These are phyloP conservation scores for Zaprionus ornatus DNA, from an alignment of 1,140 invertebrate species.

Conservation along the genomic window DNA sequence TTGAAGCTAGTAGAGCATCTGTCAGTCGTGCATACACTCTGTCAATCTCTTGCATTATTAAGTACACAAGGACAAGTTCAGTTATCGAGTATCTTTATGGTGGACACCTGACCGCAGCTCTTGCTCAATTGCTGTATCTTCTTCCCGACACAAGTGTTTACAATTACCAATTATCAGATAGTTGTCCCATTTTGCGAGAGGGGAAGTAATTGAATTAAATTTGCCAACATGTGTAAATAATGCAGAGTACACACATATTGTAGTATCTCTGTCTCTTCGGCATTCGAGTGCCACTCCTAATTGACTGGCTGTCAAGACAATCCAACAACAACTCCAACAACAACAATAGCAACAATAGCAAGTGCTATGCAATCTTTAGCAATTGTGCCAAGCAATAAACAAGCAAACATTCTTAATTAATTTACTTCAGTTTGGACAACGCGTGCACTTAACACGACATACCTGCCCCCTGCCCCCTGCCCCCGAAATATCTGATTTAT, in stretches of 20 bases:
- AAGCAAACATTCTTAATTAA: slow-evolving; percentile 26
- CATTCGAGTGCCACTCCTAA: slow-evolving; percentile 45
- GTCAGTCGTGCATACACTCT: background rate
- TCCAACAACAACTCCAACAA: slow-evolving; percentile 39
- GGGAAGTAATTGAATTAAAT: slow-evolving; percentile 55
- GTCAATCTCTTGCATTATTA: slow-evolving; percentile 24
- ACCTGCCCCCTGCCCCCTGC: too few relatives aligned
- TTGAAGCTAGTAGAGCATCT: background rate
- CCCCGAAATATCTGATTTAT: background rate
- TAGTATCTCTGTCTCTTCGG: slow-evolving; percentile 18
- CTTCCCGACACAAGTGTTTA: slow-evolving; percentile 40
- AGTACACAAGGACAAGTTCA: slow-evolving; percentile 16
- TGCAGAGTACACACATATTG: slow-evolving; percentile 20
- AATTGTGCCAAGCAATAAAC: slow-evolving; percentile 2
- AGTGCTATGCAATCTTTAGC: background rate
- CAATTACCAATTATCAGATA: slow-evolving; percentile 75
- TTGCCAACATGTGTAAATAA: slow-evolving; percentile 64
- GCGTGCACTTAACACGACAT: background rate
- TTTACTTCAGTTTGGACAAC: slow-evolving; percentile 8
- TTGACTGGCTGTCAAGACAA: slow-evolving; percentile 47
- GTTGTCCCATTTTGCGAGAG: slow-evolving; percentile 29
- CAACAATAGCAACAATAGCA: background rate
- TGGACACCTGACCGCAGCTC: slow-evolving; percentile 49
- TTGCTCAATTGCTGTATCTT: background rate
- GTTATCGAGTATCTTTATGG: slow-evolving; percentile 52